Evolutionary conservation across 2,113 vertebrate species (phyloP), one percentile per base, ranked within the genome.

Genomic region (Jacana jacana): DNA sequence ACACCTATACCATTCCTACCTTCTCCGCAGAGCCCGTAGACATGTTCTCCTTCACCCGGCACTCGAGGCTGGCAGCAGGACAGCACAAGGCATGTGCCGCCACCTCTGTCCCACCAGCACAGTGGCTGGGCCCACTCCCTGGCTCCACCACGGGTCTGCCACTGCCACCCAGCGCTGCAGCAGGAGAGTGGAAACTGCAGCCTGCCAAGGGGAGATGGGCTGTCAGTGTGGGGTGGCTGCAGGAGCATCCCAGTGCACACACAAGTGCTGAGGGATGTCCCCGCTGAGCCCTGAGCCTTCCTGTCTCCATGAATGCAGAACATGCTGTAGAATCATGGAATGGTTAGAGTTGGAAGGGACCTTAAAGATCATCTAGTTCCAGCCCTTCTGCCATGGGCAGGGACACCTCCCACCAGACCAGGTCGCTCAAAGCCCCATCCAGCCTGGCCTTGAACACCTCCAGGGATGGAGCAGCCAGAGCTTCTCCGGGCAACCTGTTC

Each of bases 71-170:
- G 5, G 98, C 96, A 2, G 97, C 84, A 0, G 96, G 98, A 95
- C 98, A 99, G 95, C 99, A 99, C 75, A 94, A 85, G 6, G 98
- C 97, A 0, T 98, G 98, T 3, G 98, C 94, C 0, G 54, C 92
- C 40, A 39, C 89, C 39, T 91, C 96, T 2, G 23, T 73, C 80
- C 93, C 81, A 15, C 91, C 90, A 4, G 58, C 24, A 23, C 98
- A 98, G 14, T 44, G 94, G 42, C 85, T 96, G 23, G 70, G 60
- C 14, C 79, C 40, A 2, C 77, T 95, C 31, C 46, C 71, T 4
- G 6, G 52, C 68, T 63, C 91, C 2, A 22, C 39, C 27, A 82
- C 19, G 6, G 98, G 98, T 42, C 92, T 94, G 12, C 91, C 91
- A 0, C 78, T 60, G 1, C 93, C 92, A 6, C 93, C 85, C n/a